Base-by-base conservation (phyloP, 2,113 vertebrate genomes). In the Istiophorus platypterus region DNA sequence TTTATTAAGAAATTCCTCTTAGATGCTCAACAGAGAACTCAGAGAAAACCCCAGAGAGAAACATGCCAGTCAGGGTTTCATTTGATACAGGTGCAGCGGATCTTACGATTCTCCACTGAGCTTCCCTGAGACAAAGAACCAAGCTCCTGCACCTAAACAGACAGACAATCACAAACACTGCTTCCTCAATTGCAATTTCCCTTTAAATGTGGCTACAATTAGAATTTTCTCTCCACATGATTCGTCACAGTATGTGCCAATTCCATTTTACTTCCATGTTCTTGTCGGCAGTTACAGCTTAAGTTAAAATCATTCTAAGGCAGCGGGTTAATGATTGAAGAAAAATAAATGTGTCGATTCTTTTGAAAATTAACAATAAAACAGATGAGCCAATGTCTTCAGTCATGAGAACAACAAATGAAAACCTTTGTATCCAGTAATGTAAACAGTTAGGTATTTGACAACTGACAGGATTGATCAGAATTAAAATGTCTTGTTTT, bases 91-190 rank as follows among this genome's bases (percentile, higher is more conserved):
- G 29, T 22, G 56, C 69, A 63, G 13, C 45, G 42, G 20, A 78
- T 13, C 52, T 31, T 65, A 26, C 15, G 56, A 18, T 51, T 88
- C 70, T 58, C 9, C 56, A n/a, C 13, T 39, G 47, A 37, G 51
- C 39, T 84, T 88, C 82, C 90, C 90, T 92, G 90, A 90, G 87
- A 80, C 64, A 78, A 52, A 75, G 26, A 59, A 72, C 56, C 29
- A 62, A 65, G 9, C 20, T 29, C n/a, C 56, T 76, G 65, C 42
- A 76, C 11, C 14, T 10, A n/a, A n/a, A n/a, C n/a, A n/a, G 52
- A 68, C 54, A 37, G 18, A 22, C 64, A 63, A 45, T 67, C 45
- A 61, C 26, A 62, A 10, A 66, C 24, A 51, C 56, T 14, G 34
- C 57, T 5, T 63, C 17, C 10, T 66, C 41, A 73, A 12, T 13